These are phyloP conservation scores for Neolamprologus kungweensis DNA, from an alignment of 2,113 vertebrate genomes.

Conservation along the genomic window DNA sequence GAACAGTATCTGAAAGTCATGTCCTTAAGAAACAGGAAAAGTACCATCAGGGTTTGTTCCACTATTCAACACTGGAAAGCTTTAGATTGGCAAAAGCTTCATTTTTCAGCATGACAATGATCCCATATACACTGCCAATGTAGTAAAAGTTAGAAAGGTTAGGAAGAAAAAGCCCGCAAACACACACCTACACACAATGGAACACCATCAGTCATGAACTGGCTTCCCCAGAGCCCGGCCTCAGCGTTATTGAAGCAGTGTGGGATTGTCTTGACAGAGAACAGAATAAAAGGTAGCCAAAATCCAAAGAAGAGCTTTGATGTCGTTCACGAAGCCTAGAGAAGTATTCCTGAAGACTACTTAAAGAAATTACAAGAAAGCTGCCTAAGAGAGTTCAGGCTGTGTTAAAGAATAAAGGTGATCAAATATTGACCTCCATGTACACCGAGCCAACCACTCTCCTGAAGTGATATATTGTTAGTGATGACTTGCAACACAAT, in stretches of 20 bases:
- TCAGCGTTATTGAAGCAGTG: background rate
- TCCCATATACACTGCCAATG: background rate
- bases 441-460: background rate
- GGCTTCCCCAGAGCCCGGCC: background rate
- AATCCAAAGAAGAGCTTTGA: background rate
- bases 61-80: background rate
- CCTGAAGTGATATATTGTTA: background rate
- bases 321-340: background rate
- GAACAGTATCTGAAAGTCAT: background rate
- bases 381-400: background rate
- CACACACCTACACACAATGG: background rate
- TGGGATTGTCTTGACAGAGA: background rate
- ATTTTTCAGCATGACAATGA: background rate
- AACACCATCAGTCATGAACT: background rate
- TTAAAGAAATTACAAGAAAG: background rate
- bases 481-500: background rate
- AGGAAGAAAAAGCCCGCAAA: background rate
- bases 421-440: background rate
- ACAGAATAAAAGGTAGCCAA: background rate
- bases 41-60: background rate
- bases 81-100: background rate
- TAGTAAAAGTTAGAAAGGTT: background rate
- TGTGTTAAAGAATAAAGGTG: background rate
- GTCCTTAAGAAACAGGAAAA: background rate
- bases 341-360: accelerated